Evolutionary conservation across 1,140 invertebrate species (phyloP).

Genomic region (Ostrea edulis): DNA sequence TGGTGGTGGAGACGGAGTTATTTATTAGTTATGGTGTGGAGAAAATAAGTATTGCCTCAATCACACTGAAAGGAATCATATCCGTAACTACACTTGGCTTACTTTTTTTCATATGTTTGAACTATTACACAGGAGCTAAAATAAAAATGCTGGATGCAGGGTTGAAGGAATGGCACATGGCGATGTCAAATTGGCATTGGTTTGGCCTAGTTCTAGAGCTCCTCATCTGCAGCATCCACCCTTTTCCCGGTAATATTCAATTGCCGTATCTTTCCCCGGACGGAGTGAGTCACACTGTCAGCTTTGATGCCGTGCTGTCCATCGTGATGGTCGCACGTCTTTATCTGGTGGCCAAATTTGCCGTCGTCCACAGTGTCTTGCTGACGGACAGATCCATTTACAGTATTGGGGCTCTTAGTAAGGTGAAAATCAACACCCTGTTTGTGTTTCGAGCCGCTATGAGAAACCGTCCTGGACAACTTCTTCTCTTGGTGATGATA

Average conservation of each 20-base stretch:
- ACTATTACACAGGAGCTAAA: slow-evolving; percentile 63
- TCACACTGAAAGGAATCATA: slow-evolving; percentile 59
- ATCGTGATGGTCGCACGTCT: slow-evolving; percentile 77
- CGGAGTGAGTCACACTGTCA: slow-evolving; percentile 56
- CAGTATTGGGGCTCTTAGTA: slow-evolving; percentile 77
- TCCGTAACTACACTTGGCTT: slow-evolving; percentile 59
- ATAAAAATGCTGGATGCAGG: slow-evolving; percentile 68
- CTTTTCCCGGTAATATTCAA: slow-evolving; percentile 66
- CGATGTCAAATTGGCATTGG: slow-evolving; percentile 57
- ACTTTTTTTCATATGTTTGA: slow-evolving; percentile 58
- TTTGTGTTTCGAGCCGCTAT: slow-evolving; percentile 78
- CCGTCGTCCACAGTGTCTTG: slow-evolving; percentile 77
- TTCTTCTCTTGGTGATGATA: slow-evolving; percentile 71
- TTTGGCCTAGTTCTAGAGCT: slow-evolving; percentile 59
- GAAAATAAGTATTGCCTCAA: slow-evolving; percentile 48
- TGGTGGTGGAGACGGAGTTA: slow-evolving; percentile 68
- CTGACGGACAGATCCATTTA: slow-evolving; percentile 76
- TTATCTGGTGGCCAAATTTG: slow-evolving; percentile 70
- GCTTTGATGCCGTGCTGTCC: slow-evolving; percentile 76
- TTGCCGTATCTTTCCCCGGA: slow-evolving; percentile 55
- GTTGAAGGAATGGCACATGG: slow-evolving; percentile 64
- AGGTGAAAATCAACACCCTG: slow-evolving; percentile 75
- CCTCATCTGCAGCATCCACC: slow-evolving; percentile 68
- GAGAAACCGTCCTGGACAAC: slow-evolving; percentile 70
- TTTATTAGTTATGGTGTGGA: slow-evolving; percentile 51